Evolutionary conservation across 1,140 invertebrate species (phyloP), one percentile per base, ranked within the genome.

Genomic region (Ostrea denselamellosa): DNA sequence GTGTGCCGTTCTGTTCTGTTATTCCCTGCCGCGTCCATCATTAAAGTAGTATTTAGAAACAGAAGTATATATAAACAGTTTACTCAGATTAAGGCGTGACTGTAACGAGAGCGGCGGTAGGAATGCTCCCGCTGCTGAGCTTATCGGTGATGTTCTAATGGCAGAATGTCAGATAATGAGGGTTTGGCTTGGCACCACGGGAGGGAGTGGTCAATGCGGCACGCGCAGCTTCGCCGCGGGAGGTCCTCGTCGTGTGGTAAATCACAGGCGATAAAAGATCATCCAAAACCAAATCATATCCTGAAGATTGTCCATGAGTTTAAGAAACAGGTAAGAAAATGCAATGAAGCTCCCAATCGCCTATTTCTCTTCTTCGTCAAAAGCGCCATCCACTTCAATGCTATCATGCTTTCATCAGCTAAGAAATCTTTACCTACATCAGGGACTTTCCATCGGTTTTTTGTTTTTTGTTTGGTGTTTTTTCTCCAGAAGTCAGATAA

Each of bases 1-100:
- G 9, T 71, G 68, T 25, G 68, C 68, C 58, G n/a, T 62, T 0
- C 58, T 62, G 9, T 14, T 12, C 22, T 25, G 68, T 0, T 71
- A 34, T 28, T 10, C 68, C 68, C 25, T 34, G 22, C 22, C 25
- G 28, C 68, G 68, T 71, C 68, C 68, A 71, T 71, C 68, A 71
- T 71, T 71, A 71, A 71, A 71, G 68, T 28, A 25, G 68, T 71
- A 71, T 71, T 71, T 71, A 71, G 68, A 25, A 71, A 71, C 17
- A 71, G 68, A 71, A 28, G 68, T 71, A 71, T 71, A 34, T 71
- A 71, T 71, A 71, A 71, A 71, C 68, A 71, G 25, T 71, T 71
- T 71, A 25, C 68, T 71, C 68, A 5, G 68, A 71, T 28, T 71
- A 9, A 71, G 68, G 68, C 68, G 68, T 71, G 68, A 71, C 68